phyloP scores from a whole-genome alignment of 2,797 vertebrate species.

The Synaphobranchus kaupii region DNA sequence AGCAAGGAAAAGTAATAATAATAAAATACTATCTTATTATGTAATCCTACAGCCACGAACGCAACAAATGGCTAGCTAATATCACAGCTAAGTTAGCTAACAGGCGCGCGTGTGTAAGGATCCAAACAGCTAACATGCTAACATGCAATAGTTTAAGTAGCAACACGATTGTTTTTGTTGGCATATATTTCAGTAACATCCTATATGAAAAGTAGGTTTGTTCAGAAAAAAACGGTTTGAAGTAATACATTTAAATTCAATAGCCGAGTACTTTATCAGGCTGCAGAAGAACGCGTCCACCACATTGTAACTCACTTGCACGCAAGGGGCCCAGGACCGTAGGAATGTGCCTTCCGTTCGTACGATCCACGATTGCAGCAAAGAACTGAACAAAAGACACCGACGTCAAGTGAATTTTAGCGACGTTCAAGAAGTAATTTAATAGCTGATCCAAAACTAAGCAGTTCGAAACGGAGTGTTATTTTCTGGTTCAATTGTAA shows the following conservation, averaged over 20 bases:
- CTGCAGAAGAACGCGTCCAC: background rate
- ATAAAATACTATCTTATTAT: too few species aligned
- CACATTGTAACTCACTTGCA: conserved; percentile 1
- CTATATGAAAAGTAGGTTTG: background rate
- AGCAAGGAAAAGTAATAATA: too few species aligned
- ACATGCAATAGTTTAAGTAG: background rate
- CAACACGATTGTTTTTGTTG: background rate
- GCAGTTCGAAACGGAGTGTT: background rate
- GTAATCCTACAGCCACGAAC: background rate
- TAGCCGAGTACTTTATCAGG: background rate
- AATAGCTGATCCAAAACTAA: background rate
- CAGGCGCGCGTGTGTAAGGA: background rate
- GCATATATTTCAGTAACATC: background rate
- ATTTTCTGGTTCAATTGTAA: background rate
- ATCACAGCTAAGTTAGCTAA: background rate
- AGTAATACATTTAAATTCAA: background rate
- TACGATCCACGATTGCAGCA: background rate
- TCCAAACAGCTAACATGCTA: background rate
- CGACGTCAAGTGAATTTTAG: background rate
- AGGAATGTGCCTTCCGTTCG: background rate
- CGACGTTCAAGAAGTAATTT: background rate
- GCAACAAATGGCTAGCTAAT: background rate
- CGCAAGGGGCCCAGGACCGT: background rate
- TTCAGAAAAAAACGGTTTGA: background rate
- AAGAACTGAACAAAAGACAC: conserved; percentile 2